These are phyloP conservation scores for Drosophila funebris DNA, from an alignment of 1,140 invertebrate genomes.

Conservation along the genomic window DNA sequence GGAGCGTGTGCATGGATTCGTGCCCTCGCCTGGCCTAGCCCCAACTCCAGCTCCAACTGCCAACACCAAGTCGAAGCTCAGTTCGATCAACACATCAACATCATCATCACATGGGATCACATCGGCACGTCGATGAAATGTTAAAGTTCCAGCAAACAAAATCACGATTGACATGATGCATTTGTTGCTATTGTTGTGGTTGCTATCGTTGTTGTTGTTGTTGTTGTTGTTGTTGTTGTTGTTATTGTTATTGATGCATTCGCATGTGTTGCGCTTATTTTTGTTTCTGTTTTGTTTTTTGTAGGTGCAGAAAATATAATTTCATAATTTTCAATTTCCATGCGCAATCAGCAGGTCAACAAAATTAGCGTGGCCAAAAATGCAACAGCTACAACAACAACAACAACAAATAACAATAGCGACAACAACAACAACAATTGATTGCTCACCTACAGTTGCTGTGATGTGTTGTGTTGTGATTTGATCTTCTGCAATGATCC, in stretches of 20 bases:
- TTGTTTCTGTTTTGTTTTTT: background rate
- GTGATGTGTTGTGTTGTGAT: conserved; percentile 36
- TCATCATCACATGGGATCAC: conserved; percentile 48
- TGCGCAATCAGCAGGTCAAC: conserved; percentile 79
- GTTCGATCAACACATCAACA: conserved; percentile 54
- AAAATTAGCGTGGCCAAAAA: conserved; percentile 81
- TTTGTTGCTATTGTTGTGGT: conserved; percentile 37
- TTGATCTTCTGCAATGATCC: conserved; percentile 43
- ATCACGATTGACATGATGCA: conserved; percentile 80
- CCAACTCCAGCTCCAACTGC: conserved; percentile 2
- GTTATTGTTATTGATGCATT: conserved; percentile 31
- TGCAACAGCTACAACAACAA: background rate
- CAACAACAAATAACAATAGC: conserved; percentile 2
- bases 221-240: conserved; percentile 20
- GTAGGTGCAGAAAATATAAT: conserved; percentile 75
- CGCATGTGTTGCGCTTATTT: conserved; percentile 58
- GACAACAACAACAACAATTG: conserved; percentile 18
- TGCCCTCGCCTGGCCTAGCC: conserved; percentile 28
- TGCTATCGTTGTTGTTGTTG: background rate
- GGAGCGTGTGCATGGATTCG: conserved; percentile 49
- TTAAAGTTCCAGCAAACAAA: conserved; percentile 82
- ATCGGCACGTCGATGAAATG: conserved; percentile 79
- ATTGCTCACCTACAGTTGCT: conserved; percentile 61
- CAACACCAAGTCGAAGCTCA: background rate
- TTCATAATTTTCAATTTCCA: conserved; percentile 82